Percentiles rank a stretch among this genome's conserved stretches.
phyloP scores from a whole-genome alignment of 2,113 vertebrate species.

The Podiceps cristatus region DNA sequence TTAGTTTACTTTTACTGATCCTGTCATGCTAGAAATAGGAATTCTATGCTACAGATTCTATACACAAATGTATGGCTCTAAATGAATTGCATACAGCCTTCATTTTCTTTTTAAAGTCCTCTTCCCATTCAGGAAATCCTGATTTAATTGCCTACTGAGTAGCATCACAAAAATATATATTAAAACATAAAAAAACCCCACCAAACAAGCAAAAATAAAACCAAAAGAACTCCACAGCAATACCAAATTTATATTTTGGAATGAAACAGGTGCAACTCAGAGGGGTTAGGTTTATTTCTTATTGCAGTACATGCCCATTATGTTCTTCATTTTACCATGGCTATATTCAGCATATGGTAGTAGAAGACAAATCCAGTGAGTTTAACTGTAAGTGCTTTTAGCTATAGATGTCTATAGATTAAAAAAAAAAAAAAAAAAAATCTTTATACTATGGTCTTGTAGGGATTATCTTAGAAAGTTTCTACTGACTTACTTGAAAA shows the following conservation, averaged over 20 bases:
- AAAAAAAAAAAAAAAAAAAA: neutral
- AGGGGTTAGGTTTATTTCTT: neutral
- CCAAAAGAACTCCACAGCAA: accelerated
- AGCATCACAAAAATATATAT: neutral
- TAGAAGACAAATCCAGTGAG: neutral
- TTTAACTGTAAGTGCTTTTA: neutral
- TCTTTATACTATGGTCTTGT: neutral
- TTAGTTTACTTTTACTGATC: neutral
- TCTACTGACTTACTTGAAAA: neutral
- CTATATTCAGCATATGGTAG: neutral
- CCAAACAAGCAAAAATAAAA: neutral
- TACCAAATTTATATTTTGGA: neutral
- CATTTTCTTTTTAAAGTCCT: neutral
- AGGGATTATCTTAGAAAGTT: accelerated
- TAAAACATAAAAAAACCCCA: neutral
- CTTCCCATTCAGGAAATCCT: neutral
- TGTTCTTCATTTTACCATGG: neutral
- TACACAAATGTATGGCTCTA: neutral
- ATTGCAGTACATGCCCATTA: neutral
- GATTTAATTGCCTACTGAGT: neutral
- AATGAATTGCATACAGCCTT: neutral
- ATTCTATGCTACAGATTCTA: neutral
- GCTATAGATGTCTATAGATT: neutral
- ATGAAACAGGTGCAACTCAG: neutral
- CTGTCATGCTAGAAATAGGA: neutral